These are phyloP conservation scores for Cyclargus thomasi DNA, from an alignment of 1,140 invertebrate genomes.

Conservation along the genomic window DNA sequence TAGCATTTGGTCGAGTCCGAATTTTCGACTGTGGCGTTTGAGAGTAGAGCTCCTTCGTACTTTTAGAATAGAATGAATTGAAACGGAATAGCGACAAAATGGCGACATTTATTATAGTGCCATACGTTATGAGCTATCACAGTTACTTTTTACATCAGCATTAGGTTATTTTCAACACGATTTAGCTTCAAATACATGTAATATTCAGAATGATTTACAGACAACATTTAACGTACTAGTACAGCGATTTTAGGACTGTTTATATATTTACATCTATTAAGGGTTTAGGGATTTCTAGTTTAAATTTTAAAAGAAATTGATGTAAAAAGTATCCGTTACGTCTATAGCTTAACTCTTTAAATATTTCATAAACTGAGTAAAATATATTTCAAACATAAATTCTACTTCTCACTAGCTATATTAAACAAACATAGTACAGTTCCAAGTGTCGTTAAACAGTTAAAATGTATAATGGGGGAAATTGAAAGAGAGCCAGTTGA, in stretches of 20 bases:
- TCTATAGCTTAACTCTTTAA: background rate
- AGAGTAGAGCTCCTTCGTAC: no score
- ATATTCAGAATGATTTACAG: background rate
- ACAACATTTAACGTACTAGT: background rate
- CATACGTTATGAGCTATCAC: conserved; percentile 5
- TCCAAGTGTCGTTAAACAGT: background rate
- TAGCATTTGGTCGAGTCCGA: no score
- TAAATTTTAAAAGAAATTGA: background rate
- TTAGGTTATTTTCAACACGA: background rate
- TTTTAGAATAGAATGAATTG: no score
- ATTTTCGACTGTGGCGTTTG: no score
- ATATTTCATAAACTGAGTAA: background rate
- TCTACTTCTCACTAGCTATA: conserved; percentile 13
- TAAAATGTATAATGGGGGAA: no score
- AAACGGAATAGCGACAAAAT: background rate
- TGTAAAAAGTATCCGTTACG: conserved; percentile 12
- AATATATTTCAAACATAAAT: conserved; percentile 4
- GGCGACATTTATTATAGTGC: background rate
- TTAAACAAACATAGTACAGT: conserved; percentile 5
- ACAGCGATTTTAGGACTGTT: background rate
- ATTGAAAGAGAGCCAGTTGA: no score
- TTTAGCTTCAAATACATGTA: background rate
- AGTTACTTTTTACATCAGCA: conserved; percentile 4
- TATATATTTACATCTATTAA: conserved; percentile 7
- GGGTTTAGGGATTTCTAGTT: background rate